Conservation (phyloP, 1,140 invertebrate genomes). For the Aphidius gifuensis region DNA sequence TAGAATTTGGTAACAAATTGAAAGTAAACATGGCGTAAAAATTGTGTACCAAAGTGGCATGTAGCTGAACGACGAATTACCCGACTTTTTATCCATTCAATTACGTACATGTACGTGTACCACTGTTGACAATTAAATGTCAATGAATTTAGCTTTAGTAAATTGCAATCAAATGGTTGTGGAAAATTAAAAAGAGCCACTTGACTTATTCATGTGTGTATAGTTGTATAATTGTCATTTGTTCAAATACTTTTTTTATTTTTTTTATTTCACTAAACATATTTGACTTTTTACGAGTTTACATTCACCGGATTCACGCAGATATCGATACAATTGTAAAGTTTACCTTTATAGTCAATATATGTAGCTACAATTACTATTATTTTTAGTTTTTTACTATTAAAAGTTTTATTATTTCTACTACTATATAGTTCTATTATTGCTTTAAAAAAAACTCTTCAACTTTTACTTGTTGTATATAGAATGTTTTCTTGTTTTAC, state of each 20-base stretch:
- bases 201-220: neutral
- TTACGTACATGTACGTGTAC: conserved; percentile 21
- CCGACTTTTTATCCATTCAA: conserved; percentile 33
- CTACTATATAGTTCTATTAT: no score
- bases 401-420: no score
- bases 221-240: neutral
- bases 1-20: no score
- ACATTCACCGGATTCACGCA: no score
- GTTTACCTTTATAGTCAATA: no score
- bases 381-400: no score
- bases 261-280: neutral
- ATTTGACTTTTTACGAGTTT: neutral
- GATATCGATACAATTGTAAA: no score
- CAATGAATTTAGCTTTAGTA: conserved; percentile 26
- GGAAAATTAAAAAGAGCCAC: conserved; percentile 2
- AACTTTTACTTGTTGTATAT: no score
- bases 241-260: neutral
- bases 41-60: neutral
- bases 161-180: neutral
- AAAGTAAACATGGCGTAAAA: neutral
- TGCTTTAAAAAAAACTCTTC: no score
- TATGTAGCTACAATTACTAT: no score
- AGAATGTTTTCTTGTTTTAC: no score
- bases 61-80: conserved; percentile 1
- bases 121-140: conserved; percentile 34